These are phyloP conservation scores for Ostrea edulis DNA, from an alignment of 1,140 invertebrate species.

Conservation along the genomic window DNA sequence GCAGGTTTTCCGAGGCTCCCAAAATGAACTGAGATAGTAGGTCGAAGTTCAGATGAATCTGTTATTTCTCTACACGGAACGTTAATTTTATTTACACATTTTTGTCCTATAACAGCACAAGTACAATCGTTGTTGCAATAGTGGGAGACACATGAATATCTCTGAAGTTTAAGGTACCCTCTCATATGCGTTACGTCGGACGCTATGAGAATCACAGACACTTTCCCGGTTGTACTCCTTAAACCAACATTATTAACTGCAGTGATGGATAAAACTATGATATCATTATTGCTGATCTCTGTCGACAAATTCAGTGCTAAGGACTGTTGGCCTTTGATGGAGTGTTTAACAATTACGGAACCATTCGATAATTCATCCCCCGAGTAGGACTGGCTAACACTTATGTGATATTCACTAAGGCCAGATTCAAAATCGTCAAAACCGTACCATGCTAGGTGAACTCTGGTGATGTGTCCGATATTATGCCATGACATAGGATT, in stretches of 20 bases:
- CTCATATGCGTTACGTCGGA: background rate
- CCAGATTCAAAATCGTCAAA: conserved; percentile 56
- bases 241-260: conserved; percentile 60
- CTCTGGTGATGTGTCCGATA: background rate
- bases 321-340: conserved; percentile 36
- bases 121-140: conserved; percentile 60
- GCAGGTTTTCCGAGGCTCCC: too few species aligned
- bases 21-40: too few species aligned
- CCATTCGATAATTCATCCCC: conserved; percentile 51
- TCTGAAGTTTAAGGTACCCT: conserved; percentile 53
- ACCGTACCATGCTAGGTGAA: conserved; percentile 52
- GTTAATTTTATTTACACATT: conserved; percentile 46
- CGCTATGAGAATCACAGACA: conserved; percentile 45
- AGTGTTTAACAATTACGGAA: background rate
- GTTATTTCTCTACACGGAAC: too few species aligned
- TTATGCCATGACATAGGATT: conserved; percentile 46
- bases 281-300: conserved; percentile 41
- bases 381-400: conserved; percentile 45
- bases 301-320: conserved; percentile 20
- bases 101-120: conserved; percentile 56
- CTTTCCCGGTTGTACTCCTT: conserved; percentile 45
- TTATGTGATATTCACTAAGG: conserved; percentile 44
- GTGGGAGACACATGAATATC: conserved; percentile 58
- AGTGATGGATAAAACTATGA: conserved; percentile 53
- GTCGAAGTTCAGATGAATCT: too few species aligned